These are phyloP conservation scores for Melanchra persicariae DNA, from an alignment of 2,888 invertebrate genomes.

Conservation along the genomic window DNA sequence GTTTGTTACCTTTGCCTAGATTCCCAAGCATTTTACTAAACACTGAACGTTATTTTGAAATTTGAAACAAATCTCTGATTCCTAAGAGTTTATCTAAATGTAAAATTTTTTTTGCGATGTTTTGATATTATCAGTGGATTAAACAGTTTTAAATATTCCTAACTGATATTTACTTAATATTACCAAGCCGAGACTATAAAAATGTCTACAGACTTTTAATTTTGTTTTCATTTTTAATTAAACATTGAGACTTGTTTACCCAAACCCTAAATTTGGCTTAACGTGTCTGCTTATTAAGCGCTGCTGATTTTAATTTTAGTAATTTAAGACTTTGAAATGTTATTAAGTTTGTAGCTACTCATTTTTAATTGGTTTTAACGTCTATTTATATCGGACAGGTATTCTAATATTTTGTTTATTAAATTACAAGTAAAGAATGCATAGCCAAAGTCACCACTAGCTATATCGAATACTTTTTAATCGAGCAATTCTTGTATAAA, in stretches of 20 bases:
- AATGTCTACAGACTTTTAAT: slow-evolving; percentile 52
- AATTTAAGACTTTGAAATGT: slow-evolving; percentile 50
- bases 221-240: slow-evolving; percentile 65
- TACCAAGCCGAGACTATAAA: slow-evolving; percentile 45
- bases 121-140: slow-evolving; percentile 31
- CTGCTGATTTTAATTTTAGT: slow-evolving; percentile 53
- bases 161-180: slow-evolving; percentile 44
- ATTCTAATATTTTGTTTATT: neutral
- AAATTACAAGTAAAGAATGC: neutral
- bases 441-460: neutral
- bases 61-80: too few relatives aligned
- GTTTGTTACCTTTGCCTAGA: too few relatives aligned
- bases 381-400: slow-evolving; percentile 13
- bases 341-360: slow-evolving; percentile 54
- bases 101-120: too few relatives aligned
- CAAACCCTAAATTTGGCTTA: slow-evolving; percentile 56
- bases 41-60: too few relatives aligned
- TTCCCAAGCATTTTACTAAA: too few relatives aligned
- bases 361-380: slow-evolving; percentile 25
- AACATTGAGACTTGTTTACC: slow-evolving; percentile 59
- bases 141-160: slow-evolving; percentile 42
- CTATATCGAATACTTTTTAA: too few relatives aligned
- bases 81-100: too few relatives aligned
- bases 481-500: too few relatives aligned
- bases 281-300: slow-evolving; percentile 57